Evolutionary conservation across 2,113 vertebrate species (phyloP), one percentile per base, ranked within the genome.

Genomic region (Myotis brandtii): DNA sequence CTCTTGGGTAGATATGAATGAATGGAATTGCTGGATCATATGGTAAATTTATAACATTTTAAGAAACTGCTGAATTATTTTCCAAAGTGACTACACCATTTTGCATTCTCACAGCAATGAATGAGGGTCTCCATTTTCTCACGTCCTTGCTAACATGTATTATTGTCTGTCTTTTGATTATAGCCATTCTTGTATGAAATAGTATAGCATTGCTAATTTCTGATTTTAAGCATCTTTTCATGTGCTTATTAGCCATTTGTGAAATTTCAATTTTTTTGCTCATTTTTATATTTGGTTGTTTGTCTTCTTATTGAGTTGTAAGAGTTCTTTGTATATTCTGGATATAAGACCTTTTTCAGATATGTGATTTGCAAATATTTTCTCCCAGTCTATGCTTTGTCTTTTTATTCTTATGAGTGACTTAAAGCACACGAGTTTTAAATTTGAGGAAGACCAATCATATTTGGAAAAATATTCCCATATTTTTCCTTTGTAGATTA

Each of bases 11-110:
- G 73, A 25, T 86, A n/a, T 8, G 8, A 54, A 54, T 67, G 43
- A 94, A 13, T 92, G 40, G 66, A 95, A 86, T 40, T 92, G 9
- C 34, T 80, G 43, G 37, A 27, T 91, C 72, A 87, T 10, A 46
- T 77, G 48, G 25, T 91, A 82, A 48, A 76, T 86, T 91, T 77
- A 52, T 87, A 91, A 69, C 14, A 88, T 88, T 92, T 88, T 67
- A 76, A 91, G 62, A 62, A 94, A 72, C 32, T 59, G 32, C 40
- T 76, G 27, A 72, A 64, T 23, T 62, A 7, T 92, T 95, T 93
- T 93, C 86, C 76, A 79, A 91, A 95, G 54, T 80, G n/a, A 34
- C 59, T 64, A 32, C 8, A 80, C 37, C 13, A n/a, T 86, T 67
- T 81, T 82, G 46, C 54, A 40, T 93, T 90, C 64, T 27, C 3